phyloP scores from a whole-genome alignment of 2,888 invertebrate species.

The Aphidoletes aphidimyza region DNA sequence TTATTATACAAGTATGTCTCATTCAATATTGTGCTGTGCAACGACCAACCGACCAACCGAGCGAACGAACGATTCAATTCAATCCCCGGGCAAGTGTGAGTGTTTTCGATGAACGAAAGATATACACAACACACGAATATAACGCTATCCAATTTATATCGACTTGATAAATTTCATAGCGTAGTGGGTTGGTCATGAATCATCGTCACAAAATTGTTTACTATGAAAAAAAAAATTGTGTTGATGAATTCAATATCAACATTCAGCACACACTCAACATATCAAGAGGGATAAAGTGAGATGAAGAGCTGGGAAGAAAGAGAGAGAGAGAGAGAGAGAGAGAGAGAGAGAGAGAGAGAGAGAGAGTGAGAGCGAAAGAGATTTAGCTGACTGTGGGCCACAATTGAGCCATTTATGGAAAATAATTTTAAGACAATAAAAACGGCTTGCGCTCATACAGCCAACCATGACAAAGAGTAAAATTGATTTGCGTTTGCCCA shows the following conservation, averaged over 20 bases:
- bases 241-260: not conserved
- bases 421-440: not conserved
- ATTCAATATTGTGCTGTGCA: not conserved
- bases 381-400: no score
- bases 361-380: not conserved
- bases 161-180: constrained; percentile 6
- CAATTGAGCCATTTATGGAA: not conserved
- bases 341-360: not conserved
- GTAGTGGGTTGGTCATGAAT: not conserved
- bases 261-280: no score
- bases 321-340: not conserved
- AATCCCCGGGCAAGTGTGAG: no score
- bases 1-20: not conserved
- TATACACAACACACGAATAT: not conserved
- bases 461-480: not conserved
- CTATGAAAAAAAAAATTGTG: not conserved
- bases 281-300: no score
- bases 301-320: not conserved
- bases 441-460: not conserved
- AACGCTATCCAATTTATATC: constrained; percentile 25
- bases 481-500: not conserved
- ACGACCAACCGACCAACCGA: no score
- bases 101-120: not conserved
- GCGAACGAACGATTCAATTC: no score
- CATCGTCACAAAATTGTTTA: not conserved